Base-by-base conservation (phyloP, 2,888 invertebrate species). In the Volucella inflata region DNA sequence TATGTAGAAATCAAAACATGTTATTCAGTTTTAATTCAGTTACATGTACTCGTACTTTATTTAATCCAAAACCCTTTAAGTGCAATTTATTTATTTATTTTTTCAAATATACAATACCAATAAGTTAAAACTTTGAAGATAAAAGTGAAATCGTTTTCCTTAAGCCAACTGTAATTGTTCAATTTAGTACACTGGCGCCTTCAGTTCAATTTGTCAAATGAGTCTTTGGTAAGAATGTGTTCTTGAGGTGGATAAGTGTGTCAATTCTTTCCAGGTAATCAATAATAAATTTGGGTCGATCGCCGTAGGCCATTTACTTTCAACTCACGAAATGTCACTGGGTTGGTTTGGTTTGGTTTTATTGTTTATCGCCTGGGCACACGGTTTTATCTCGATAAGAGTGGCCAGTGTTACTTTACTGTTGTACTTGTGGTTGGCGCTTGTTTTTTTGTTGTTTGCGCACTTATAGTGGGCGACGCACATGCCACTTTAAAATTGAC, bases 271-370 rank as follows among this genome's bases (percentile, higher is more conserved):
- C 51, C 10, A 65, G 65, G 16, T 30, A 67, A 53, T 65, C 55
- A 36, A 50, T 53, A 17, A 46, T 9, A 51, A 51, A 76, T 51
- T 60, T 76, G 60, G 78, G 78, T 83, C 78, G 16, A 68, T 48
- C 72, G 72, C 67, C 77, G 44, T 6, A 14, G 44, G 36, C 57
- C 55, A 76, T 81, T 76, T 55, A 72, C 21, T 50, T 81, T 64
- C 78, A 67, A 51, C 48, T 72, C 82, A 83, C 78, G 78, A 68
- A 77, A 78, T 62, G 72, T 46, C 72, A 83, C 21, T 53, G 46
- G 17, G 16, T 62, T 77, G 17, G 42, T 44, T 55, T 65, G 11
- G 44, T 57, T 12, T 48, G 11, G 14, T 51, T 30, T 38, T 70
- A 16, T 53, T 50, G 21, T 59, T 46, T 38, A 16, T n/a, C 50